Evolutionary conservation across 2,113 vertebrate genomes (phyloP).

Genomic region (Cyphotilapia sp.): DNA sequence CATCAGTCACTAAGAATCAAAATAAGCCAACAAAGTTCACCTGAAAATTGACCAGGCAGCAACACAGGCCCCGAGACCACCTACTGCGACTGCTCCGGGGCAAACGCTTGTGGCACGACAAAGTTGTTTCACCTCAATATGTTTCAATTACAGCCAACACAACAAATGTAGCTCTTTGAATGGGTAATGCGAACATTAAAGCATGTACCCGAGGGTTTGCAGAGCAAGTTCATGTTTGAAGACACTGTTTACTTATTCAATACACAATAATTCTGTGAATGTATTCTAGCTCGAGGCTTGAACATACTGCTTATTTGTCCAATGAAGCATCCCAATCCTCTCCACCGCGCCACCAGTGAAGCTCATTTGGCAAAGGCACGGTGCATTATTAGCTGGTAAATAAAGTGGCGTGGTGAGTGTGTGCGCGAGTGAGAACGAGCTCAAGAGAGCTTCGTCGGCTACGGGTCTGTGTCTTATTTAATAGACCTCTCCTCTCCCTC

Average conservation of each 20-base stretch:
- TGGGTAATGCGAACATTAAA: conserved; percentile 28
- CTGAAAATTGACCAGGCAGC: neutral
- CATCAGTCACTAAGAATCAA: neutral
- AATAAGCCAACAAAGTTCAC: neutral
- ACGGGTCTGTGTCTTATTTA: conserved; percentile 45
- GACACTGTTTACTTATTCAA: conserved; percentile 57
- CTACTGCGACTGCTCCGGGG: neutral
- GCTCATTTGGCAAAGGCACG: conserved; percentile 56
- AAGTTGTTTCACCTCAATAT: neutral
- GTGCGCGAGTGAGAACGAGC: neutral
- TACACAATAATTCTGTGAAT: conserved; percentile 43
- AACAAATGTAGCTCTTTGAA: conserved; percentile 15
- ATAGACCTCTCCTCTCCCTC: conserved; percentile 8
- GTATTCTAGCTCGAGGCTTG: conserved; percentile 46
- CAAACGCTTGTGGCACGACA: neutral
- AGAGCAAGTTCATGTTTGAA: conserved; percentile 13
- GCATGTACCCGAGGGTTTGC: neutral
- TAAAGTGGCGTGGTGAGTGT: conserved; percentile 36
- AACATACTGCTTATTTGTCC: conserved; percentile 51
- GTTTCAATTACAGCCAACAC: conserved; percentile 1
- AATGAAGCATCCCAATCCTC: conserved; percentile 48
- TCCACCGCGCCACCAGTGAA: conserved; percentile 8
- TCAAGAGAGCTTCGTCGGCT: conserved; percentile 10
- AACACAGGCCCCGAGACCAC: neutral
- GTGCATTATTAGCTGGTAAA: conserved; percentile 57